Base-by-base conservation (phyloP, 1,140 invertebrate genomes). In the Drosophila carrolli region DNA sequence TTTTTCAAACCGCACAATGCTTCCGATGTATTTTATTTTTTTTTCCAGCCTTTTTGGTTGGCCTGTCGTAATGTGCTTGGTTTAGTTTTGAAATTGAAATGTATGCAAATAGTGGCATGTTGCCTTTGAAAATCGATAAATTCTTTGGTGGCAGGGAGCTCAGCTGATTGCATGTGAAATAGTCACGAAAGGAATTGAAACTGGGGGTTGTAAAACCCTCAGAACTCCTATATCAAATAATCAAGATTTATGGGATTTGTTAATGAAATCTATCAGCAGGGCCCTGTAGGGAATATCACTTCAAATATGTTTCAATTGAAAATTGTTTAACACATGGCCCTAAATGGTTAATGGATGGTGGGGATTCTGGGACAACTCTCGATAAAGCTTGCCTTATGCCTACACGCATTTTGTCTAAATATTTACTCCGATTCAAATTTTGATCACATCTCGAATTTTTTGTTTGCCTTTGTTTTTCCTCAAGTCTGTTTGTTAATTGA, bases 71-170 rank as follows among this genome's bases (percentile, higher is more conserved):
- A 56, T 67, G 78, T 62, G 60, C 50, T 68, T 75, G 57, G 58
- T 47, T 86, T 86, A 75, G 82, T 78, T 78, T 82, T 71, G 55
- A 88, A 82, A 86, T 72, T 61, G 70, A 78, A 82, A 75, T 82
- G 78, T 76, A 88, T 88, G 82, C 82, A 79, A 86, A 86, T 83
- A 75, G 57, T 68, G 50, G 55, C 55, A 51, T 67, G 58, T 62
- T 29, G 43, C 35, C 53, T 40, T 61, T 78, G 75, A 88, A 86
- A 86, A 86, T 86, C 83, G 61, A 86, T 86, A 88, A 76, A 67
- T 75, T 53, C 54, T 61, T 60, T 29, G 23, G 54, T 70, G 72
- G 40, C 55, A 72, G 43, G 23, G 23, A 8, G 19, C 72, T 55
- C 84, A 83, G 79, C 75, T 86, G 79, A 88, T 79, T 86, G 67